Percentiles rank a stretch among this genome's conserved stretches.
Conservation (phyloP, 2,797 vertebrate species). For the Dryobates pubescens region DNA sequence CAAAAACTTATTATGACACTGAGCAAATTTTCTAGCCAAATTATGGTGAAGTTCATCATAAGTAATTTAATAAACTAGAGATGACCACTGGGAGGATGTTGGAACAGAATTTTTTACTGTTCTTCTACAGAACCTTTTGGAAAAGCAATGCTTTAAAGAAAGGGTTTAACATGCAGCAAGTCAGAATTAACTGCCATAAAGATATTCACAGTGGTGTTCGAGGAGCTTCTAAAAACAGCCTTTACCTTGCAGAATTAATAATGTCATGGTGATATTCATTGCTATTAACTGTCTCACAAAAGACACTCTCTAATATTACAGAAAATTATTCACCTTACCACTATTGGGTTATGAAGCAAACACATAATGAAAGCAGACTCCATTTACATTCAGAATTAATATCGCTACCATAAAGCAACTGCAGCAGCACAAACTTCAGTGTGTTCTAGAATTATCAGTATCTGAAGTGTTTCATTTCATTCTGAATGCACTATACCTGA, state of each 20-base stretch:
- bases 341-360: background rate
- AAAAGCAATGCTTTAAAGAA: background rate
- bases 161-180: background rate
- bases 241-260: constrained; percentile 18
- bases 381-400: background rate
- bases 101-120: background rate
- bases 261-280: background rate
- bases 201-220: background rate
- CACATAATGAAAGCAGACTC: background rate
- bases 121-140: background rate
- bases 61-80: background rate
- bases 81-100: background rate
- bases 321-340: constrained; percentile 42
- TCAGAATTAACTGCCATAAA: background rate
- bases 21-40: background rate
- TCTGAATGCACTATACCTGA: background rate
- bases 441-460: background rate
- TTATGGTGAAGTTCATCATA: background rate
- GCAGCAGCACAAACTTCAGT: background rate
- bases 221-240: constrained; percentile 5
- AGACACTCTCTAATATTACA: background rate
- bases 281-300: constrained; percentile 8
- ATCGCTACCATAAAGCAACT: background rate
- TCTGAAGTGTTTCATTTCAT: background rate
- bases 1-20: background rate